Percentiles rank a stretch among this genome's conserved stretches.
Conservation (phyloP, 2,888 invertebrate species). For the Galerucella calmariensis region DNA sequence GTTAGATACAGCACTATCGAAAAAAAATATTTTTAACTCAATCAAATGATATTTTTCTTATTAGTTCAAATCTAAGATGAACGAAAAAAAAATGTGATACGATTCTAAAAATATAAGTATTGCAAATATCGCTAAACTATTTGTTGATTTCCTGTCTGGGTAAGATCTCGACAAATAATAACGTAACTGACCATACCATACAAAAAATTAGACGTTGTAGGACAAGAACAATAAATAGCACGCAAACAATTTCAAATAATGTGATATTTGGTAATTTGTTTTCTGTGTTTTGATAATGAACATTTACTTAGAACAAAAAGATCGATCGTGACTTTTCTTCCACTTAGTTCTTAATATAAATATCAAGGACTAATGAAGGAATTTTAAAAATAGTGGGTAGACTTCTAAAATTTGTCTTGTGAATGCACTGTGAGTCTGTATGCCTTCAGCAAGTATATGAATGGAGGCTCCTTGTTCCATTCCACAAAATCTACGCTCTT, state of each 20-base stretch:
- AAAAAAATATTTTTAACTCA: neutral
- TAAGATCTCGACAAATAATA: slow-evolving; percentile 17
- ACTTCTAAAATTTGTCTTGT: too few species aligned
- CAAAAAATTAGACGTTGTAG: slow-evolving; percentile 17
- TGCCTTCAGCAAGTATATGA: too few species aligned
- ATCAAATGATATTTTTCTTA: neutral
- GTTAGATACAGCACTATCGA: neutral
- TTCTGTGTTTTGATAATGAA: too few species aligned
- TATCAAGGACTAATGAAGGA: too few species aligned
- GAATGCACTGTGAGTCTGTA: too few species aligned
- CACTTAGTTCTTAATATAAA: too few species aligned
- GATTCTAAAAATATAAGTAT: slow-evolving; percentile 20
- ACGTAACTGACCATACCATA: slow-evolving; percentile 25
- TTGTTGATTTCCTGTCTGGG: slow-evolving; percentile 26
- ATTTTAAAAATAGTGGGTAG: too few species aligned
- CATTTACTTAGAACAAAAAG: too few species aligned
- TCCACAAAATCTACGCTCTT: too few species aligned
- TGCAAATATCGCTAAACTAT: slow-evolving; percentile 21
- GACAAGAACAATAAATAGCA: neutral
- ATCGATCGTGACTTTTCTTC: too few species aligned
- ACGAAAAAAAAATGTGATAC: slow-evolving; percentile 16
- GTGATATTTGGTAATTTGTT: neutral
- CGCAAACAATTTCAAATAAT: neutral
- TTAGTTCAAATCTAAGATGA: slow-evolving; percentile 9
- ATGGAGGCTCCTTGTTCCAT: too few species aligned